Base-by-base conservation (phyloP, 2,888 invertebrate species). In the Pegoplata infirma region DNA sequence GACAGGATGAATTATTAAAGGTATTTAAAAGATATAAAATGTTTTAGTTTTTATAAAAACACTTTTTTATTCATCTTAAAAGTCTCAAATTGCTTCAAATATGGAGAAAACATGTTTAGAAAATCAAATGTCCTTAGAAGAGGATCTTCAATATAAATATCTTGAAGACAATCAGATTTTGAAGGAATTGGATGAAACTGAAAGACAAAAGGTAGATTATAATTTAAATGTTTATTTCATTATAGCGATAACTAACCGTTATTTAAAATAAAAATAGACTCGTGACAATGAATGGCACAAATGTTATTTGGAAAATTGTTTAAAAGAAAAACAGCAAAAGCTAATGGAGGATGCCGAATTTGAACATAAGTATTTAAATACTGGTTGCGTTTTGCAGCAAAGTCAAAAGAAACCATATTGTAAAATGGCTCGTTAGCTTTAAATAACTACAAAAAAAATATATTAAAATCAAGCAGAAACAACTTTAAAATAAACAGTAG, bases 301-400 rank as follows among this genome's bases (percentile, higher is more conserved):
- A 53, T 56, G 16, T 25, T 82, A 81, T 63, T 55, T 82, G 19
- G 40, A 81, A 44, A 72, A 80, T 46, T 66, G 59, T 3, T 44
- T 19, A 1, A 68, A 76, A 19, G 78, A 81, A 44, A 66, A 61
- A 8, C 4, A 66, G 10, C 17, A 58, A 46, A 56, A 61, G 40
- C 40, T 44, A 0, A 53, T 81, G 10, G 44, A 49, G 16, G 40
- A 66, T 21, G 23, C 32, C 14, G 32, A 63, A 0, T 44, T 63
- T 7, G 75, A 81, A 7, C 21, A 49, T 47, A 66, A 55, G 36
- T 80, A 76, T 46, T 36, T 67, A 36, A 72, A 80, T 23, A 69
- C 74, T 6, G 82, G 81, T 1, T 81, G 82, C 56, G 81, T 82
- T 25, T 49, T 82, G n/a, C 66, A 81, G n/a, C 80, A 78, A 47